Evolutionary conservation across 2,797 vertebrate species (phyloP).

Genomic region (Acrossocheilus fasciatus): DNA sequence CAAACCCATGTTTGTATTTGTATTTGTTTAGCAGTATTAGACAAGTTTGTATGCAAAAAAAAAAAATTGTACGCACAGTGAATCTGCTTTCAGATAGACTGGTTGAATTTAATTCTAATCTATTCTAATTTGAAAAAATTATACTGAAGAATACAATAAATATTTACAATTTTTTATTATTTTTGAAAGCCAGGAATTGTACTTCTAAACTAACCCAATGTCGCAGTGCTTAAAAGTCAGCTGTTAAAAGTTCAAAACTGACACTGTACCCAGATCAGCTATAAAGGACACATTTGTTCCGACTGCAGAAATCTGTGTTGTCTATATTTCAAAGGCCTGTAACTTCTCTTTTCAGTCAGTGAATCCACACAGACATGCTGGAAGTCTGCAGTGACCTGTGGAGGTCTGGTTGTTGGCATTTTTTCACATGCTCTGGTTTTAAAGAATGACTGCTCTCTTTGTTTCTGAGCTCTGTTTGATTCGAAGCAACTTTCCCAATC

Average conservation of each 20-base stretch:
- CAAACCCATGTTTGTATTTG: background rate
- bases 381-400: slow-evolving; percentile 33
- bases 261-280: slow-evolving; percentile 16
- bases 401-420: slow-evolving; percentile 46
- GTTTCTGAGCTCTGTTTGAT: slow-evolving; percentile 58
- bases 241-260: slow-evolving; percentile 4
- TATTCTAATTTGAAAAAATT: background rate
- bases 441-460: slow-evolving; percentile 55
- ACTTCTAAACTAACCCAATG: background rate
- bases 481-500: slow-evolving; percentile 45
- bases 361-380: slow-evolving; percentile 38
- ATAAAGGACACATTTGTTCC: slow-evolving; percentile 3
- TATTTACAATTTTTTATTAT: background rate
- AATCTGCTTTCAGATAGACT: background rate
- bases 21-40: background rate
- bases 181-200: background rate
- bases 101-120: background rate
- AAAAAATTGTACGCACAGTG: background rate
- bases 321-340: slow-evolving; percentile 39
- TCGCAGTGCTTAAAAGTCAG: background rate
- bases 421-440: slow-evolving; percentile 29
- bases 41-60: background rate
- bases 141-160: background rate
- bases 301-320: slow-evolving; percentile 6
- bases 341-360: slow-evolving; percentile 40